Conservation (phyloP, 2,888 invertebrate species). For the Hemicrepidius hirtus region DNA sequence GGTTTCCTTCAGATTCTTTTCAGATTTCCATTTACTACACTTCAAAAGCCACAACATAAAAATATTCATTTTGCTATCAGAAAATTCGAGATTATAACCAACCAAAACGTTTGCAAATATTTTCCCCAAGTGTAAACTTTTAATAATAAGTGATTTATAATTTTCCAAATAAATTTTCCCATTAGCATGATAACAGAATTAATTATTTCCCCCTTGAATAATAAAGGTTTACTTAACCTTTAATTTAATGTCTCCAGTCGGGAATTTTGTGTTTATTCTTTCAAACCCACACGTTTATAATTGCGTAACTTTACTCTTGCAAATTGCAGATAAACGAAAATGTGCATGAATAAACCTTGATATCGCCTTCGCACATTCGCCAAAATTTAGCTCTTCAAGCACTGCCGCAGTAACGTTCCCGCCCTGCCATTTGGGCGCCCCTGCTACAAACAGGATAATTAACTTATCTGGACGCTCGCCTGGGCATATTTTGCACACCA, state of each 20-base stretch:
- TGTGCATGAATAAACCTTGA: slow-evolving; percentile 27
- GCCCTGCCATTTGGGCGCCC: slow-evolving; percentile 13
- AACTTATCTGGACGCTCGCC: slow-evolving; percentile 33
- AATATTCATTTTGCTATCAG: too few relatives aligned
- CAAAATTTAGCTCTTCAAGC: slow-evolving; percentile 5
- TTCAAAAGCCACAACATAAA: too few relatives aligned
- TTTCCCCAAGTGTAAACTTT: too few relatives aligned
- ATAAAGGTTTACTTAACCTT: slow-evolving; percentile 14
- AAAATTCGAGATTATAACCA: too few relatives aligned
- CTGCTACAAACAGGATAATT: slow-evolving; percentile 20
- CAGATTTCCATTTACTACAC: too few relatives aligned
- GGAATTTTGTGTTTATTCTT: slow-evolving; percentile 15
- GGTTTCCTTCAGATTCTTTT: too few relatives aligned
- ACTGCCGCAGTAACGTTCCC: slow-evolving; percentile 2
- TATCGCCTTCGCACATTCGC: slow-evolving; percentile 32
- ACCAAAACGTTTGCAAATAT: too few relatives aligned
- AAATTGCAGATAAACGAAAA: slow-evolving; percentile 32
- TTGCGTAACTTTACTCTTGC: slow-evolving; percentile 17
- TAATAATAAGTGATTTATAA: too few relatives aligned
- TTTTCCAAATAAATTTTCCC: background rate
- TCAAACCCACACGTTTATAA: slow-evolving; percentile 11
- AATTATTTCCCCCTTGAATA: slow-evolving; percentile 8
- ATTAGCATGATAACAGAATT: slow-evolving; percentile 1
- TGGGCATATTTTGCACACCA: slow-evolving; percentile 27
- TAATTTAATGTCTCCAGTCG: slow-evolving; percentile 10